A percentile compares a stretch with the other conserved stretches of the same genome.
phyloP scores from a whole-genome alignment of 2,888 invertebrate species.

The Lasioglossum oenotherae region DNA sequence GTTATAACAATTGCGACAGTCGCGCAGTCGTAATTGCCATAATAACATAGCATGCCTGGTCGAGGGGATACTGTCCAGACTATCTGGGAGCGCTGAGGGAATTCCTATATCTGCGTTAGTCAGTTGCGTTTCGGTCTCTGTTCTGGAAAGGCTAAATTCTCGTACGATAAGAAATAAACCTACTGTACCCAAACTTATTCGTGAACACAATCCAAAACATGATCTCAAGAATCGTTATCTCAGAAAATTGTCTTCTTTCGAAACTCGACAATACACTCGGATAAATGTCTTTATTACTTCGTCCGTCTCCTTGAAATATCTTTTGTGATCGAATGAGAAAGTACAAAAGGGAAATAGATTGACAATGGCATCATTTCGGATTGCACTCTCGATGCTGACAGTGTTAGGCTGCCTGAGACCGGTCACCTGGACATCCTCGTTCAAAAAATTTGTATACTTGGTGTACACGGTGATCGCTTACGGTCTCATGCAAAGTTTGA shows the following conservation, averaged over 20 bases:
- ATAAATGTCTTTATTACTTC: too few relatives aligned
- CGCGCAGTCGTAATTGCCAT: not conserved
- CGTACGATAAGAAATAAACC: not conserved
- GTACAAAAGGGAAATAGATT: not conserved
- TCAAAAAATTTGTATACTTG: conserved; percentile 41
- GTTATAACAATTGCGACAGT: not conserved
- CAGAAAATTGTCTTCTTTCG: not conserved
- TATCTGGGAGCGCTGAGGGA: not conserved
- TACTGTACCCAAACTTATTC: not conserved
- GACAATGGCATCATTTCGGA: not conserved
- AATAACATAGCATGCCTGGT: not conserved
- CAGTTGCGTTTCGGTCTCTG: not conserved
- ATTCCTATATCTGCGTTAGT: not conserved
- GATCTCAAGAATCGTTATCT: too few relatives aligned
- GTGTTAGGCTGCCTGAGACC: not conserved
- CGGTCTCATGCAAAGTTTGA: conserved; percentile 25
- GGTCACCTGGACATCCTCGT: not conserved
- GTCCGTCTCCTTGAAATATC: not conserved
- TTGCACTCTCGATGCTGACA: not conserved
- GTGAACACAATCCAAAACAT: not conserved
- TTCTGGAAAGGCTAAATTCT: not conserved
- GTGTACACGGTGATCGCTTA: conserved; percentile 44
- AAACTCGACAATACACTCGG: too few relatives aligned
- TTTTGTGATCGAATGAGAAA: not conserved
- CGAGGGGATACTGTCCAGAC: not conserved